A percentile compares a stretch with the other conserved stretches of the same genome.
Evolutionary conservation across 2,888 invertebrate genomes (phyloP).

Genomic region (Chrysomela aeneicollis): DNA sequence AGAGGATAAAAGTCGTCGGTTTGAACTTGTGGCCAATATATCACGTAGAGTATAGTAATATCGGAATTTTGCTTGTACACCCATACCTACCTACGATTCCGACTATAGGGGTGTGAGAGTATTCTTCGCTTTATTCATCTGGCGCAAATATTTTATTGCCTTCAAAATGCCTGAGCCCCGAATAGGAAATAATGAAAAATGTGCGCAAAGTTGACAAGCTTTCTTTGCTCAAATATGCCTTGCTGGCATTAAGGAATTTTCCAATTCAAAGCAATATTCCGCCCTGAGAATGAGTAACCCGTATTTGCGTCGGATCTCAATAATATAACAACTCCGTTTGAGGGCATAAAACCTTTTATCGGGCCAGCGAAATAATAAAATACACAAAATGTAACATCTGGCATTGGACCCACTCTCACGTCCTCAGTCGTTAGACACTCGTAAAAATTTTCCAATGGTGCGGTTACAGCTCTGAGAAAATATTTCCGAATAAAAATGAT

Average conservation of each 20-base stretch:
- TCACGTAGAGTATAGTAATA: not conserved
- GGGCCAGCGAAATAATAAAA: slow-evolving; percentile 43
- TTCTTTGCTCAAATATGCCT: slow-evolving; percentile 27
- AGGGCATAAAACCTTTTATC: slow-evolving; percentile 47
- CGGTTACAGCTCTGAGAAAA: slow-evolving; percentile 26
- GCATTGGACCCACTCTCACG: slow-evolving; percentile 34
- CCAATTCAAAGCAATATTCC: slow-evolving; percentile 25
- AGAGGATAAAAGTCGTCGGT: not conserved
- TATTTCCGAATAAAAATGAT: slow-evolving; percentile 25
- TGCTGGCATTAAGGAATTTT: slow-evolving; percentile 27
- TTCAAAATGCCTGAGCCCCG: slow-evolving; percentile 17
- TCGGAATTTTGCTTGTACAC: not conserved
- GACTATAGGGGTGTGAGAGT: not conserved
- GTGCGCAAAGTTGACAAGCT: slow-evolving; percentile 30
- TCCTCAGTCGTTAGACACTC: slow-evolving; percentile 43
- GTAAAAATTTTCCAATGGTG: slow-evolving; percentile 41
- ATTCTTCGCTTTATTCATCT: slow-evolving; percentile 7
- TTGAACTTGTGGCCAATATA: not conserved
- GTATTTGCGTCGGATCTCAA: slow-evolving; percentile 46
- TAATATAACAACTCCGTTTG: slow-evolving; percentile 45
- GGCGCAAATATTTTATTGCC: slow-evolving; percentile 25
- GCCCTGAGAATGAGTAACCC: slow-evolving; percentile 38
- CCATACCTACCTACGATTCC: too few relatives aligned
- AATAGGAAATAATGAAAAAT: slow-evolving; percentile 32
- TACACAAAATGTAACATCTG: slow-evolving; percentile 45